A percentile compares a stretch with the other conserved stretches of the same genome.
phyloP scores from a whole-genome alignment of 2,888 invertebrate genomes.

The Thecophora atra region DNA sequence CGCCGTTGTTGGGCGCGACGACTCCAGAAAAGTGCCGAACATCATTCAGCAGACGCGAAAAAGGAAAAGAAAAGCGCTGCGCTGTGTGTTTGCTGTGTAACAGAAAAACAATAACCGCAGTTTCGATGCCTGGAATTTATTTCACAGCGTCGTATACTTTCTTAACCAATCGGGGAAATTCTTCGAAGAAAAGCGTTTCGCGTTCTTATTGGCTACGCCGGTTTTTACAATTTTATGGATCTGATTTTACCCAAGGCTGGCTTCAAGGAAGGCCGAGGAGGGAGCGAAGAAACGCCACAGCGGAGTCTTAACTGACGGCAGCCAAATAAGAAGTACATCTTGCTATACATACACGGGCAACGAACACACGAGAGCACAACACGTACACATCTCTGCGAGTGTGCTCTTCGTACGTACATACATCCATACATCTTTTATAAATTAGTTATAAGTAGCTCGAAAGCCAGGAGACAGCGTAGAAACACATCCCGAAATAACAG shows the following conservation, averaged over 20 bases:
- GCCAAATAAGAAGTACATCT: background rate
- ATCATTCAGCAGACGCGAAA: background rate
- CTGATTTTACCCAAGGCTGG: background rate
- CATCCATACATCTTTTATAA: background rate
- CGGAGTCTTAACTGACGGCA: background rate
- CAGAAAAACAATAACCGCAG: conserved; percentile 4
- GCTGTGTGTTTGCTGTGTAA: background rate
- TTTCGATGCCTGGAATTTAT: conserved; percentile 27
- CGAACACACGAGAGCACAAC: background rate
- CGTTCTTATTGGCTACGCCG: conserved; percentile 31
- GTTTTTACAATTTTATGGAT: conserved; percentile 25
- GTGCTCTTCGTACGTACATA: background rate
- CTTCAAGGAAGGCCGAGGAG: background rate
- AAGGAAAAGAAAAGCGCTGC: background rate
- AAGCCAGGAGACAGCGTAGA: background rate
- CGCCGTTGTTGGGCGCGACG: too few relatives aligned
- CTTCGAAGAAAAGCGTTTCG: conserved; percentile 22
- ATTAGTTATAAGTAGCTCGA: background rate
- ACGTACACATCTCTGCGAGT: background rate
- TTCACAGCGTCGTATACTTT: conserved; percentile 16
- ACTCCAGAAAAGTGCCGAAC: too few relatives aligned
- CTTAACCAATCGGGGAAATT: conserved; percentile 34
- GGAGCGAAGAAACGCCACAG: too few relatives aligned
- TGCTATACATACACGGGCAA: background rate
- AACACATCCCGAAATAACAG: background rate